phyloP scores from a whole-genome alignment of 2,797 vertebrate species.

The Lutjanus campechanus region DNA sequence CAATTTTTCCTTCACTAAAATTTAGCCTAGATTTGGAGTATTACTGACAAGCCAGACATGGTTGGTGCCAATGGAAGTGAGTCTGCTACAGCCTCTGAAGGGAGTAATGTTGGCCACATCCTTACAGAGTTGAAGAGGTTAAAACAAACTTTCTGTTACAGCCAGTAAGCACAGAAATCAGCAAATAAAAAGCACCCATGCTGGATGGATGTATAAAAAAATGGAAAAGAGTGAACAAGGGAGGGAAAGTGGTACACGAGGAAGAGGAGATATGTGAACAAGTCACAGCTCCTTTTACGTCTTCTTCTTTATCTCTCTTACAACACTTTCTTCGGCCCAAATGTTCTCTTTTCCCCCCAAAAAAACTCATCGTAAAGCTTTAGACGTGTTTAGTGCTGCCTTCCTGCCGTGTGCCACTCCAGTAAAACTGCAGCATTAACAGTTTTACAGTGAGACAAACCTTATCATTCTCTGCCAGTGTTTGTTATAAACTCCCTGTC shows the following conservation, averaged over 20 bases:
- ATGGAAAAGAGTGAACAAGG: not conserved
- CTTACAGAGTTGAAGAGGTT: not conserved
- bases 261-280: slow-evolving; percentile 20
- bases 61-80: no score
- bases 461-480: slow-evolving; percentile 62
- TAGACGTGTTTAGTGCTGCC: slow-evolving; percentile 38
- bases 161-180: not conserved
- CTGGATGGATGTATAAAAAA: not conserved
- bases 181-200: not conserved
- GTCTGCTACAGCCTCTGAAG: no score
- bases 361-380: slow-evolving; percentile 48
- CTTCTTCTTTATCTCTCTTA: slow-evolving; percentile 11
- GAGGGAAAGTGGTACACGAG: not conserved
- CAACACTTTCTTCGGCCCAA: not conserved
- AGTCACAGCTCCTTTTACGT: not conserved
- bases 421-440: slow-evolving; percentile 57
- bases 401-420: slow-evolving; percentile 24
- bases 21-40: no score
- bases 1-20: no score
- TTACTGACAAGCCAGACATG: no score
- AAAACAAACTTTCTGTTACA: not conserved
- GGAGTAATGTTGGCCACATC: no score
- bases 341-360: slow-evolving; percentile 1
- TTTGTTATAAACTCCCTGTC: slow-evolving; percentile 49
- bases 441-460: slow-evolving; percentile 56